Evolutionary conservation across 2,888 invertebrate genomes (phyloP).

Genomic region (Euproctis similis): DNA sequence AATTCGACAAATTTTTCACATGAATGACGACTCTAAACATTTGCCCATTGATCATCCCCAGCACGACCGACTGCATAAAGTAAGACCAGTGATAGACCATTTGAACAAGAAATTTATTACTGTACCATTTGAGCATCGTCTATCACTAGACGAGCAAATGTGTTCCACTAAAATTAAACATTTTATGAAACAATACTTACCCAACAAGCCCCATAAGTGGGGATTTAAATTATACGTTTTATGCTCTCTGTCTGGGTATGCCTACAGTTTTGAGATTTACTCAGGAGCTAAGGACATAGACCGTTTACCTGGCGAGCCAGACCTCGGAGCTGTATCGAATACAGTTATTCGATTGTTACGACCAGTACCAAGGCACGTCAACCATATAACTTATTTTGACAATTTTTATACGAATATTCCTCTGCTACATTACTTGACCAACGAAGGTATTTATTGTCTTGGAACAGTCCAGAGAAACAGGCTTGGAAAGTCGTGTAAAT

Average conservation of each 20-base stretch:
- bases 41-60: background rate
- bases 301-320: conserved; percentile 5
- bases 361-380: conserved; percentile 24
- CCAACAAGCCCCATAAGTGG: conserved; percentile 13
- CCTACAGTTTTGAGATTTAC: conserved; percentile 18
- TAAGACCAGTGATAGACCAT: background rate
- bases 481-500: conserved; percentile 17
- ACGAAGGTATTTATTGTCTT: conserved; percentile 23
- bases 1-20: background rate
- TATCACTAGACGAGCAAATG: conserved; percentile 8
- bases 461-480: conserved; percentile 26
- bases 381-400: conserved; percentile 27
- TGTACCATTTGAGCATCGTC: conserved; percentile 1
- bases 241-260: conserved; percentile 14
- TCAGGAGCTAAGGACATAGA: conserved; percentile 5
- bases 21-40: background rate
- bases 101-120: background rate
- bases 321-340: conserved; percentile 8
- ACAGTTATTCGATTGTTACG: conserved; percentile 17
- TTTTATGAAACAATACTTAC: conserved; percentile 12
- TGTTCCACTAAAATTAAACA: conserved; percentile 28
- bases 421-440: conserved; percentile 23
- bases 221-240: conserved; percentile 16
- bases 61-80: conserved; percentile 2
- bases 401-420: conserved; percentile 24